Base-by-base conservation (phyloP, 64 coral and sea anemone species). In the Porites australiensis region DNA sequence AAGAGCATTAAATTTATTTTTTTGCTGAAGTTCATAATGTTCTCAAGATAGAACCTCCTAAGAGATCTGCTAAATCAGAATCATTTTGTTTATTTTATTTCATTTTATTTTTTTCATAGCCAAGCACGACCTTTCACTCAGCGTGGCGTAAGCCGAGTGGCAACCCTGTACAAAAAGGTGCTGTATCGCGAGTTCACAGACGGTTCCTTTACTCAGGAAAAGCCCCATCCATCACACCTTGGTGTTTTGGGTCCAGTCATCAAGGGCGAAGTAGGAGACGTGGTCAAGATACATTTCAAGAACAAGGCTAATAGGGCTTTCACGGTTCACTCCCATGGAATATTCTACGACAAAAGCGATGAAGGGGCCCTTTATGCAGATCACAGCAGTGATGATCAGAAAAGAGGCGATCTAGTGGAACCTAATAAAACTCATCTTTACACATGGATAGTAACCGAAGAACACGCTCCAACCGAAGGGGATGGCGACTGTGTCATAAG, bases 311-410 rank as follows among this genome's bases (percentile, higher is more conserved):
- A 2, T 8, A 91, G 94, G 68, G 78, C 61, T 2, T 92, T 88
- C n/a, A 72, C 89, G 37, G 76, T 96, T 13, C 94, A 96, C 27
- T 75, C 94, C 1, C 94, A 96, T 89, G 94, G 89, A 10, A 52
- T 96, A 9, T 89, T 92, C 74, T 96, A 96, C 58, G 79, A 18
- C 13, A 96, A 96, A 55, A 63, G 60, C 23, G 44, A 67, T 16
- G 94, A 96, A 22, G 94, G 94, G 3, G 75, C 94, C 4, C 16
- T 96, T 52, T 96, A 96, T 66, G 89, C 90, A 4, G 94, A 96
- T 64, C 87, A 92, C 45, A 96, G 53, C 14, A 76, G 55, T 66
- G 83, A 21, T n/a, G 47, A 75, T 1, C 74, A 92, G 4, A 92
- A 92, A 57, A 54, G 70, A 83, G 94, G 92, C 82, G 89, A 96